Conservation (phyloP, 2,113 vertebrate genomes). For the Agapornis roseicollis region DNA sequence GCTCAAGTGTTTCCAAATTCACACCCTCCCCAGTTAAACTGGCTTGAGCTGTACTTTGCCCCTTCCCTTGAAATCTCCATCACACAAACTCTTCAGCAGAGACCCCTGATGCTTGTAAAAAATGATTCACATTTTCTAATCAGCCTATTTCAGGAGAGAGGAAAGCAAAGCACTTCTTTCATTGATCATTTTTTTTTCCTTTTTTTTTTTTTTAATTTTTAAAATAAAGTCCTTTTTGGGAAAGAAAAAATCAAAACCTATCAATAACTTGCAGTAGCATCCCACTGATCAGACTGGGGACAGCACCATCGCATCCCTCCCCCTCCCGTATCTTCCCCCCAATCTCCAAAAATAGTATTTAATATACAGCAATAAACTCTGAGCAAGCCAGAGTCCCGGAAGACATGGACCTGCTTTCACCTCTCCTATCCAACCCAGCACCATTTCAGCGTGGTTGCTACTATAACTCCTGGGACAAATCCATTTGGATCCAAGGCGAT, state of each 20-base stretch:
- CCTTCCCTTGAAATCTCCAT: not conserved
- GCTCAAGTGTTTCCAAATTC: not conserved
- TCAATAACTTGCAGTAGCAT: not conserved
- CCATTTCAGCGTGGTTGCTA: not conserved
- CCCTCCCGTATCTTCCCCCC: not conserved
- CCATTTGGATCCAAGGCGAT: not conserved
- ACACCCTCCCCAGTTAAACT: not conserved
- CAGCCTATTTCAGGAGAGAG: constrained; percentile 31
- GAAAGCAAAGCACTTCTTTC: constrained; percentile 63
- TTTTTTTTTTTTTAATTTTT: not conserved
- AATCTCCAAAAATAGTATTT: constrained; percentile 58
- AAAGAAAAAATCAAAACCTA: not conserved
- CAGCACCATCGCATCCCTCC: not conserved
- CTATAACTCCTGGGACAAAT: not conserved
- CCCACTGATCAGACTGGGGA: not conserved
- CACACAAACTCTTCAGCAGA: not conserved
- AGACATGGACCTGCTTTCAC: constrained; percentile 41
- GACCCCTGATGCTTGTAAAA: not conserved
- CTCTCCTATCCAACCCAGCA: not conserved
- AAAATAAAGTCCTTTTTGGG: constrained; percentile 55
- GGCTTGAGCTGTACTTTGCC: not conserved
- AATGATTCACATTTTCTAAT: constrained; percentile 22
- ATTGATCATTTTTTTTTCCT: not conserved
- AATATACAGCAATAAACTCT: constrained; percentile 58
- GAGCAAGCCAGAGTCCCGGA: constrained; percentile 53